These are phyloP conservation scores for Caerostris extrusa DNA, from an alignment of 1,140 invertebrate genomes.

Conservation along the genomic window DNA sequence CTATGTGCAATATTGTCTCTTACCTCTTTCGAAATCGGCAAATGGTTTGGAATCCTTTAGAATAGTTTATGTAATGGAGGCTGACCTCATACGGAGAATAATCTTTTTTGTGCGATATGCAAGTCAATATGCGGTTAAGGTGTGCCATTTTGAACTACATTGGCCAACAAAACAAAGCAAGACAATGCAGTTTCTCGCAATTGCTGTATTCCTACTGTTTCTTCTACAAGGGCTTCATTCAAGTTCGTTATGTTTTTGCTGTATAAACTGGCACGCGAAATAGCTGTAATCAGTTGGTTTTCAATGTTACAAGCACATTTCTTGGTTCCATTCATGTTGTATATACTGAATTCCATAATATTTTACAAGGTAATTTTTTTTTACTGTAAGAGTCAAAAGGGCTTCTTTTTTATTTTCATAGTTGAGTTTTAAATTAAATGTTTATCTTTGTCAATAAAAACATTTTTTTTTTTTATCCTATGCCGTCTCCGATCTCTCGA, in stretches of 20 bases:
- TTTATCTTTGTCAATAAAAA: too few species aligned
- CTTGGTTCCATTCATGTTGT: too few species aligned
- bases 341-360: too few species aligned
- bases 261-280: neutral
- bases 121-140: slow-evolving; percentile 25
- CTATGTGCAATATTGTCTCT: neutral
- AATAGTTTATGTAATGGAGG: neutral
- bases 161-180: slow-evolving; percentile 9
- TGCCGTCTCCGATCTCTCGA: too few species aligned
- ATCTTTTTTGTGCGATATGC: neutral
- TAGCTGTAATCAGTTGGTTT: too few species aligned
- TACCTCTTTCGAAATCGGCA: neutral
- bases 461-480: too few species aligned
- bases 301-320: too few species aligned
- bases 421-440: too few species aligned
- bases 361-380: too few species aligned
- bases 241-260: slow-evolving; percentile 5
- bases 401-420: too few species aligned
- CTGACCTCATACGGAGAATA: neutral
- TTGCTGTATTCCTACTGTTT: neutral
- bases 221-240: neutral
- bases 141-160: slow-evolving; percentile 41
- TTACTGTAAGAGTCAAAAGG: too few species aligned
- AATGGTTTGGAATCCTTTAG: neutral
- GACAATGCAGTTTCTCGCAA: neutral